Evolutionary conservation across 1,140 invertebrate species (phyloP).

Genomic region (Aphis gossypii): DNA sequence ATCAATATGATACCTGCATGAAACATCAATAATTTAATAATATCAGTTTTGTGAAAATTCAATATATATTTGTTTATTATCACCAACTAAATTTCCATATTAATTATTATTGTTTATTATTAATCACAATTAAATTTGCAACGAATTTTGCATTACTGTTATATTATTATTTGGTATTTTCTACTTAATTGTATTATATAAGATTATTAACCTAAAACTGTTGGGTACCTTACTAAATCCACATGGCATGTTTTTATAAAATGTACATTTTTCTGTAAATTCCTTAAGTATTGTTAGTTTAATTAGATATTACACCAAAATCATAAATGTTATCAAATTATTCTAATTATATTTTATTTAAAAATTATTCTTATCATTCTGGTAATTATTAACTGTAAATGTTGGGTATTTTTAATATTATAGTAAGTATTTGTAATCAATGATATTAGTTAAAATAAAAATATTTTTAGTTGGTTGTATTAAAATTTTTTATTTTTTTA

Average conservation of each 20-base stretch:
- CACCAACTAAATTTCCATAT: background rate
- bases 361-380: background rate
- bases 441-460: background rate
- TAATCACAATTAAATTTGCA: background rate
- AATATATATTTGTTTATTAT: constrained; percentile 10
- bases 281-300: background rate
- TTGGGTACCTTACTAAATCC: background rate
- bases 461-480: background rate
- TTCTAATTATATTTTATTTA: background rate
- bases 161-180: background rate
- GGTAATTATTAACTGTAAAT: background rate
- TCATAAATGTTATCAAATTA: background rate
- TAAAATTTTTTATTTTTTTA: too few relatives aligned
- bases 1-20: background rate
- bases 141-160: background rate
- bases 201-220: background rate
- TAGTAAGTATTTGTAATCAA: too few relatives aligned
- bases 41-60: background rate
- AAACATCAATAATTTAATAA: background rate
- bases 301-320: background rate
- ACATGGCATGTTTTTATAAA: background rate
- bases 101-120: background rate
- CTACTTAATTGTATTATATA: background rate
- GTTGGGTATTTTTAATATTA: background rate
- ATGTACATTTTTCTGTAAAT: background rate